Evolutionary conservation across 2,113 vertebrate genomes (phyloP).

Genomic region (Raja brachyura): DNA sequence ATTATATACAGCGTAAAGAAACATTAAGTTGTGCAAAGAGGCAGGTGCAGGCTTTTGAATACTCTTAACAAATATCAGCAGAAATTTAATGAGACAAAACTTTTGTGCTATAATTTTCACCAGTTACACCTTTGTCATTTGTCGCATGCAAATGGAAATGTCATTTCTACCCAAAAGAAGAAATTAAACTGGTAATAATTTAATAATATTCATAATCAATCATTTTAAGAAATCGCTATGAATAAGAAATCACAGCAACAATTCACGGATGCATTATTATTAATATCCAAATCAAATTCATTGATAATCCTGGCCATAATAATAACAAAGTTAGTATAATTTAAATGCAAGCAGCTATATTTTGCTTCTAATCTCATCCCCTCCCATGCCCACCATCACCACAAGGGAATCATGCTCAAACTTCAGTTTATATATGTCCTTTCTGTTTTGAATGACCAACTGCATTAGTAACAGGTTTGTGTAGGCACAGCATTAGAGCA

Average conservation of each 20-base stretch:
- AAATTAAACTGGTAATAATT: background rate
- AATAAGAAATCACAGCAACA: background rate
- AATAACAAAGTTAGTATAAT: background rate
- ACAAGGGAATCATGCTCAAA: background rate
- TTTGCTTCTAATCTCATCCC: background rate
- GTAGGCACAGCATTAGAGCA: background rate
- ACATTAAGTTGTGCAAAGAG: background rate
- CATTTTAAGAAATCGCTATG: background rate
- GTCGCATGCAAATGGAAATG: background rate
- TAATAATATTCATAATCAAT: background rate
- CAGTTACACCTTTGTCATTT: background rate
- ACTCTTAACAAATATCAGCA: background rate
- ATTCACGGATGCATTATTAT: too few relatives aligned
- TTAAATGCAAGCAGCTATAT: background rate
- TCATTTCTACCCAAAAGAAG: background rate
- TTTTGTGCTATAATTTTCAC: background rate
- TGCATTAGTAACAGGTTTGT: background rate
- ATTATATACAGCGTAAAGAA: background rate
- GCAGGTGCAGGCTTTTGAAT: background rate
- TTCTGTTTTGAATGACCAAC: background rate
- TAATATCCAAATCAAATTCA: too few relatives aligned
- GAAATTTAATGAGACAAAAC: background rate
- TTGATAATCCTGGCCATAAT: background rate
- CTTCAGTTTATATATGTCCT: too few relatives aligned
- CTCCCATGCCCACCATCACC: too few relatives aligned